A percentile compares a stretch with the other conserved stretches of the same genome.
These are phyloP conservation scores for Dynastes maya DNA, from an alignment of 2,888 invertebrate genomes.

Conservation along the genomic window DNA sequence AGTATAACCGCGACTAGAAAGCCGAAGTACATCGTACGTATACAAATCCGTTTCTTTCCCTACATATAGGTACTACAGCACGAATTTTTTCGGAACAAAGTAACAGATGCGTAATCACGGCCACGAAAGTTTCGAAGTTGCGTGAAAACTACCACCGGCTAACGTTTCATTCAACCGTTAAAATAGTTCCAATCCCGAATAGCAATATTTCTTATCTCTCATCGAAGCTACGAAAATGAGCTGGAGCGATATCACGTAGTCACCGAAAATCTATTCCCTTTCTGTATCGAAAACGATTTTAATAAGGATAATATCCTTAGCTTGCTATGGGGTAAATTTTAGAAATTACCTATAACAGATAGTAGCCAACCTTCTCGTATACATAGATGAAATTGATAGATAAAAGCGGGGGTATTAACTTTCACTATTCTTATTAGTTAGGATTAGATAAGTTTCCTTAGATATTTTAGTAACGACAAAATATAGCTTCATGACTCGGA, in stretches of 20 bases:
- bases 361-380: too few relatives aligned
- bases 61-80: too few relatives aligned
- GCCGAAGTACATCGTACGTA: conserved; percentile 2
- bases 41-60: not conserved
- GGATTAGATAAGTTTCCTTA: too few relatives aligned
- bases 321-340: not conserved
- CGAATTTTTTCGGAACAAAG: conserved; percentile 4
- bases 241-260: conserved; percentile 31
- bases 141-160: conserved; percentile 37
- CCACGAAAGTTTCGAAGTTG: conserved; percentile 19
- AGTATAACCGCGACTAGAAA: too few relatives aligned
- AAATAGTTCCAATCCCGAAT: conserved; percentile 4
- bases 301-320: not conserved
- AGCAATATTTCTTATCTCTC: conserved; percentile 24
- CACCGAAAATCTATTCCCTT: conserved; percentile 9
- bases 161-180: conserved; percentile 20
- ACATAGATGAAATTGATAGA: too few relatives aligned
- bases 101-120: too few relatives aligned
- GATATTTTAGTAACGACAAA: too few relatives aligned
- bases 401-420: too few relatives aligned
- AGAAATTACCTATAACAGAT: too few relatives aligned
- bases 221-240: not conserved
- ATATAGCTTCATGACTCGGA: too few relatives aligned
- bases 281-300: conserved; percentile 8
- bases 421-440: too few relatives aligned